Percentiles rank a stretch among this genome's conserved stretches.
Conservation (phyloP, 2,797 vertebrate species). For the Eupleurogrammus muticus region DNA sequence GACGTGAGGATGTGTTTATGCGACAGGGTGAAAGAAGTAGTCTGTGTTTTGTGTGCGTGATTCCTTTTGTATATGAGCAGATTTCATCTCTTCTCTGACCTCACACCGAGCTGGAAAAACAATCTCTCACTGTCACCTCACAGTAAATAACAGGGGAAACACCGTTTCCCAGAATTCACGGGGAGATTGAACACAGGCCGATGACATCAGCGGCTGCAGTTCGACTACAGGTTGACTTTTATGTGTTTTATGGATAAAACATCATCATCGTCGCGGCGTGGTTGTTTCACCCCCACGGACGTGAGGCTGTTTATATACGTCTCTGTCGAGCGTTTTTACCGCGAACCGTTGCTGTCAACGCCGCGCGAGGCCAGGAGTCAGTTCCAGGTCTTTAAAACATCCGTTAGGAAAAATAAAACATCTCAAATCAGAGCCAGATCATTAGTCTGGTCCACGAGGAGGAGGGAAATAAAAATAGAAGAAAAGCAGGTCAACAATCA, state of each 20-base stretch:
- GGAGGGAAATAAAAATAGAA: no score
- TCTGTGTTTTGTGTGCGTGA: constrained; percentile 52
- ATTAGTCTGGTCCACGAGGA: constrained; percentile 38
- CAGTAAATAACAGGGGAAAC: constrained; percentile 64
- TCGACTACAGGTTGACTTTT: constrained; percentile 25
- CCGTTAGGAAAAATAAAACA: constrained; percentile 60
- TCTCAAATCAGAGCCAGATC: constrained; percentile 56
- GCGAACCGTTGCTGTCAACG: constrained; percentile 40
- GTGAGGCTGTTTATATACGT: no score
- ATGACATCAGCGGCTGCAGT: constrained; percentile 37
- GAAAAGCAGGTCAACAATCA: constrained; percentile 56
- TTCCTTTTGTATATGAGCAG: constrained; percentile 33
- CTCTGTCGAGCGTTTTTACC: constrained; percentile 51
- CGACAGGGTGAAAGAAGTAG: constrained; percentile 45
- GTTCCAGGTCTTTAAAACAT: constrained; percentile 55
- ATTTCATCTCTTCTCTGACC: constrained; percentile 34
- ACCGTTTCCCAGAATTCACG: constrained; percentile 31
- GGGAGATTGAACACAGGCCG: constrained; percentile 46
- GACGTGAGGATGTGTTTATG: constrained; percentile 19
- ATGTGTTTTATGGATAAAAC: not conserved
- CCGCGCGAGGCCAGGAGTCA: constrained; percentile 21
- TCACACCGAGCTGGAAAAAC: constrained; percentile 53
- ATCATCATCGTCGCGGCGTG: no score
- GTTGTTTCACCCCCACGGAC: no score
- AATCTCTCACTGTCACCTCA: constrained; percentile 53